Conservation (phyloP, 2,797 vertebrate species). For the Kryptolebias ocellatus region DNA sequence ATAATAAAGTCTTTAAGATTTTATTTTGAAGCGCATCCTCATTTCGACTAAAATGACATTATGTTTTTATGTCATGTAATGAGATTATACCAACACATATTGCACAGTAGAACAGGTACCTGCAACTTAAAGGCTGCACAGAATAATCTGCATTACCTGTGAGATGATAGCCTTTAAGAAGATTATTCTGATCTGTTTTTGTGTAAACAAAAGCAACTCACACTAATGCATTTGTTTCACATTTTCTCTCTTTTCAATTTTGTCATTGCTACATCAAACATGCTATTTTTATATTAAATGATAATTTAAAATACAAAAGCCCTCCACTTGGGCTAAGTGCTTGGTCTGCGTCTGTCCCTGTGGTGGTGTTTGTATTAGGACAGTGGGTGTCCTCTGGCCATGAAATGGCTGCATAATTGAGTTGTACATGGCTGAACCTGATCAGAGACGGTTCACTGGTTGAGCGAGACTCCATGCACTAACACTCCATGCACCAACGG, state of each 20-base stretch:
- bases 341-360: constrained; percentile 51
- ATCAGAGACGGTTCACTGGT: constrained; percentile 83
- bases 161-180: constrained; percentile 42
- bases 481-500: constrained; percentile 70
- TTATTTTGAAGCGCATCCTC: constrained; percentile 26
- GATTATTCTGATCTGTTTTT: constrained; percentile 56
- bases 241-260: neutral
- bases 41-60: constrained; percentile 2
- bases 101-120: constrained; percentile 44
- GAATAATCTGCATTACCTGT: constrained; percentile 49
- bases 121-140: constrained; percentile 30
- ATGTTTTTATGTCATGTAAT: neutral
- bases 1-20: constrained; percentile 3
- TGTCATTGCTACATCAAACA: constrained; percentile 10
- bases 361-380: constrained; percentile 73
- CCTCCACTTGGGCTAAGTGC: constrained; percentile 37
- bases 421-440: constrained; percentile 84
- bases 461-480: constrained; percentile 76
- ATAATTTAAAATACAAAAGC: constrained; percentile 32
- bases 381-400: constrained; percentile 78
- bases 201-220: constrained; percentile 9
- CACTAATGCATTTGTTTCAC: constrained; percentile 15
- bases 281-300: constrained; percentile 25
- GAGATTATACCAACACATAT: constrained; percentile 30
- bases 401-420: constrained; percentile 84